Evolutionary conservation across 2,888 invertebrate genomes (phyloP).

Genomic region (Leptinotarsa juncta): DNA sequence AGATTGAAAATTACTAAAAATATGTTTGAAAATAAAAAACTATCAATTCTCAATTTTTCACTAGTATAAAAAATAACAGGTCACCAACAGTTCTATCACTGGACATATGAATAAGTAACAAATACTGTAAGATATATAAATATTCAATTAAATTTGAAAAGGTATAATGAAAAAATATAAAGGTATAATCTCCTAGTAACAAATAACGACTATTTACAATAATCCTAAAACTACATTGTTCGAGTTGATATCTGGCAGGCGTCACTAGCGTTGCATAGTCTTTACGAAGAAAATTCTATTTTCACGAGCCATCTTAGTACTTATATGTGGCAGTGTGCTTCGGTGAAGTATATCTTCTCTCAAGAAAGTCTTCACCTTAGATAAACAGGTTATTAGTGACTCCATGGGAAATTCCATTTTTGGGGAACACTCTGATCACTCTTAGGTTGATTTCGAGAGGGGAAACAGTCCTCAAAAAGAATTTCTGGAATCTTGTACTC

Average conservation of each 20-base stretch:
- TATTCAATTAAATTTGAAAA: too few species aligned
- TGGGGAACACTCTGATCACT: constrained; percentile 69
- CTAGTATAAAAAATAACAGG: too few species aligned
- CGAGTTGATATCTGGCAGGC: neutral
- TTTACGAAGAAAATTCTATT: neutral
- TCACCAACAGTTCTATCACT: too few species aligned
- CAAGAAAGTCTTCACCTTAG: neutral
- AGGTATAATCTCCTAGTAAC: too few species aligned
- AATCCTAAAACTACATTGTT: neutral
- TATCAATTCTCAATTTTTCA: too few species aligned
- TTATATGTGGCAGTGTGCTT: neutral
- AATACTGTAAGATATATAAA: too few species aligned
- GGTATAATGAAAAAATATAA: too few species aligned
- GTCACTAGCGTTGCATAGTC: neutral
- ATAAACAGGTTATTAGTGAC: constrained; percentile 44
- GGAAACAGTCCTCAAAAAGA: constrained; percentile 76
- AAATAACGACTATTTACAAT: constrained; percentile 2
- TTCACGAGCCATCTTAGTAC: neutral
- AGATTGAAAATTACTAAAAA: too few species aligned
- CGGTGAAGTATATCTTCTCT: too few species aligned
- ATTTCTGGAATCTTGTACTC: constrained; percentile 83
- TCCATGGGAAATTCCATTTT: constrained; percentile 24
- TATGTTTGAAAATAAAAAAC: too few species aligned
- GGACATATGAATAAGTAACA: too few species aligned
- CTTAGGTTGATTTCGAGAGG: constrained; percentile 80